phyloP scores from a whole-genome alignment of 2,113 vertebrate species.

The Microtus richardsoni region DNA sequence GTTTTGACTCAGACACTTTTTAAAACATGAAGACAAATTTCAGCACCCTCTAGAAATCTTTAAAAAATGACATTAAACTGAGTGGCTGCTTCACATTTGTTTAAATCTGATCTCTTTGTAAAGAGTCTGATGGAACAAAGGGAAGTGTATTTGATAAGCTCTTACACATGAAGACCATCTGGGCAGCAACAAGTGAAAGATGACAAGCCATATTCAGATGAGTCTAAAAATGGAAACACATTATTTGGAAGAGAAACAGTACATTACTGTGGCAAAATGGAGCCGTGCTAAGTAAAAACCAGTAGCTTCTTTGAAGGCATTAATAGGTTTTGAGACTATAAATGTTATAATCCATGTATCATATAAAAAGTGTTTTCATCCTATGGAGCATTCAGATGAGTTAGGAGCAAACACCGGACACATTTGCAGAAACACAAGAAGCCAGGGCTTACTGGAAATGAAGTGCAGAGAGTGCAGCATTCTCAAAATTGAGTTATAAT shows the following conservation, averaged over 20 bases:
- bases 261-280: neutral
- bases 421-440: neutral
- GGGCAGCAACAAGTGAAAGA: slow-evolving; percentile 19
- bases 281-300: slow-evolving; percentile 4
- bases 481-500: neutral
- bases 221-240: slow-evolving; percentile 26
- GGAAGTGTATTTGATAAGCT: neutral
- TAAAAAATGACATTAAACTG: slow-evolving; percentile 15
- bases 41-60: neutral
- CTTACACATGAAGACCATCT: neutral
- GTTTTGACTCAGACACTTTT: neutral
- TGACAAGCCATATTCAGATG: slow-evolving; percentile 31
- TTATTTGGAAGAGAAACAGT: slow-evolving; percentile 54
- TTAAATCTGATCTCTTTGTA: neutral
- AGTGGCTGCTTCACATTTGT: neutral
- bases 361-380: slow-evolving; percentile 18
- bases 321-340: slow-evolving; percentile 11
- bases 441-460: neutral
- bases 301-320: neutral
- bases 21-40: slow-evolving; percentile 6
- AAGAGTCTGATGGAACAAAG: neutral
- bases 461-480: neutral
- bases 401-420: neutral
- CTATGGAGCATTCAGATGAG: neutral
- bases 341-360: neutral